Evolutionary conservation across 2,113 vertebrate genomes (phyloP).

Genomic region (Coregonus clupeaformis): DNA sequence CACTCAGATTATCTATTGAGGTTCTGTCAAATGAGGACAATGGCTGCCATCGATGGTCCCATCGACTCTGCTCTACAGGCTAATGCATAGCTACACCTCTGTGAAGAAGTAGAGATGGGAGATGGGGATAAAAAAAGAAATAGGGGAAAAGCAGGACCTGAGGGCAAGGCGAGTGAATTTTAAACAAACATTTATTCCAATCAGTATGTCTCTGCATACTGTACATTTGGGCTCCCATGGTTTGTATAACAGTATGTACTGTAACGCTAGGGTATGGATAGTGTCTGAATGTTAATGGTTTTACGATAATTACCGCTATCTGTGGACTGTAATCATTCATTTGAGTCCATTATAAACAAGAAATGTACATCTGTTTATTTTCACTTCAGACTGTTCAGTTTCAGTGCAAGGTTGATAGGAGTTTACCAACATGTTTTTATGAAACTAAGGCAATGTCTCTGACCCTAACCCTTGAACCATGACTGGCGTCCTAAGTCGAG

Average conservation of each 20-base stretch:
- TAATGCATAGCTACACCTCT: conserved; percentile 59
- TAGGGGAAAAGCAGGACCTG: conserved; percentile 61
- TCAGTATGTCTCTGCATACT: conserved; percentile 43
- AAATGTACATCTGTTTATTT: conserved; percentile 36
- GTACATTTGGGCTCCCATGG: conserved; percentile 47
- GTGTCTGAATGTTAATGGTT: conserved; percentile 71
- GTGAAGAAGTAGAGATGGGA: conserved; percentile 24
- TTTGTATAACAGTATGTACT: not conserved
- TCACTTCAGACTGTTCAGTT: conserved; percentile 44
- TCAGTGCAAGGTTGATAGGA: conserved; percentile 43
- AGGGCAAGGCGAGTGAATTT: conserved; percentile 58
- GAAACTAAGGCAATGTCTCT: conserved; percentile 47
- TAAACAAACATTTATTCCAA: conserved; percentile 55
- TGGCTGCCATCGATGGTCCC: conserved; percentile 49
- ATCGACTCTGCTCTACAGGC: conserved; percentile 48
- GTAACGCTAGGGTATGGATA: conserved; percentile 58
- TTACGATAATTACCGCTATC: conserved; percentile 73
- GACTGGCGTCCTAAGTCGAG: conserved; percentile 39
- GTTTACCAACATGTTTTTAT: conserved; percentile 46
- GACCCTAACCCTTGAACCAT: conserved; percentile 36
- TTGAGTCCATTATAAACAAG: conserved; percentile 20
- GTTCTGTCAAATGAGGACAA: conserved; percentile 68
- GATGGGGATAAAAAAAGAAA: conserved; percentile 66
- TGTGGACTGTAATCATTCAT: conserved; percentile 66
- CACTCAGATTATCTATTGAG: conserved; percentile 71